Percentiles rank a stretch among this genome's conserved stretches.
phyloP scores from a whole-genome alignment of 2,797 vertebrate species.

The Mycteria americana region DNA sequence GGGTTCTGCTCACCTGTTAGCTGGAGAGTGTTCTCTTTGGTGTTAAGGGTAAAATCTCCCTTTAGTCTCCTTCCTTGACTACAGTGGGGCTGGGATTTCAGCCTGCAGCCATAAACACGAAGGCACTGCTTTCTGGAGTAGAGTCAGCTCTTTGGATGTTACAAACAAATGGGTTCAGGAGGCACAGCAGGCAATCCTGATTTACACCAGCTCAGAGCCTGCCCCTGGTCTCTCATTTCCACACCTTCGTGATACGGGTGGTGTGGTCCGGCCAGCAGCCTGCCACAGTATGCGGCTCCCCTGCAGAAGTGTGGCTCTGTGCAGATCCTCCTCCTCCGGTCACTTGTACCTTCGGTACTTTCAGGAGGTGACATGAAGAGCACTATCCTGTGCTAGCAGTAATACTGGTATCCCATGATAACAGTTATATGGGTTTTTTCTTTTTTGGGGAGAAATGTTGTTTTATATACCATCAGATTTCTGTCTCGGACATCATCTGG shows the following conservation, averaged over 20 bases:
- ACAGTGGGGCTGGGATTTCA: neutral
- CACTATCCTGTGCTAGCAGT: neutral
- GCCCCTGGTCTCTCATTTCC: neutral
- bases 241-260: fast-evolving
- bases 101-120: neutral
- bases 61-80: neutral
- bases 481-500: neutral
- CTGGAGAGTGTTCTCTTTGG: neutral
- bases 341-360: neutral
- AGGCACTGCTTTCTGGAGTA: neutral
- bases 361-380: neutral
- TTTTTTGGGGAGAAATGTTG: neutral
- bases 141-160: neutral
- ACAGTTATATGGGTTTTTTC: neutral
- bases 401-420: neutral
- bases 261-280: neutral
- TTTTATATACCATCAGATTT: neutral
- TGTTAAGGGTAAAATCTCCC: neutral
- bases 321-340: neutral
- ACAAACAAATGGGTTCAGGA: neutral
- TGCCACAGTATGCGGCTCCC: fast-evolving
- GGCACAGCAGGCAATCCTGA: neutral
- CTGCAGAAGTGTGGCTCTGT: neutral
- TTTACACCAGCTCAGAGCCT: neutral
- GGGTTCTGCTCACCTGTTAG: neutral